Evolutionary conservation across 2,797 vertebrate species (phyloP).

Genomic region (Manis javanica): DNA sequence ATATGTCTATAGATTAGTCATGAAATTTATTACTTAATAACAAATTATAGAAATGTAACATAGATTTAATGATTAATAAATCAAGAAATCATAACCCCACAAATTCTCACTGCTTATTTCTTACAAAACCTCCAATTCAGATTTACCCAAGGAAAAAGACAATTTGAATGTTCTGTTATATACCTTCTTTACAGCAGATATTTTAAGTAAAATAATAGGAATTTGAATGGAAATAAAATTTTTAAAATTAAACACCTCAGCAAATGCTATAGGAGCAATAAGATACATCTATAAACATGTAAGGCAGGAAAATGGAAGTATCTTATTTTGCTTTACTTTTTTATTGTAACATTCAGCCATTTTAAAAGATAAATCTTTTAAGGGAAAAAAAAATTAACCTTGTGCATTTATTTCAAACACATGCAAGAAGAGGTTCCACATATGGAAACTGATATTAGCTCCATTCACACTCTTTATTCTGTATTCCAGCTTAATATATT

Average conservation of each 20-base stretch:
- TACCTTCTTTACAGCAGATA: not conserved
- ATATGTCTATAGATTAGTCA: conserved; percentile 48
- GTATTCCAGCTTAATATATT: not conserved
- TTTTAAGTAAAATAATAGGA: conserved; percentile 2
- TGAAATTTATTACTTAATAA: conserved; percentile 35
- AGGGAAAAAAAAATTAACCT: not conserved
- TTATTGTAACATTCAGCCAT: not conserved
- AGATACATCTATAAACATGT: conserved; percentile 19
- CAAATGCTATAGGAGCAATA: not conserved
- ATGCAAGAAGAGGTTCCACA: not conserved
- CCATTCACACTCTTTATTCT: not conserved
- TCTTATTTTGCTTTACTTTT: conserved; percentile 33
- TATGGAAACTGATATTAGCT: not conserved
- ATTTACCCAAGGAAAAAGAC: not conserved
- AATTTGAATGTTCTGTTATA: conserved; percentile 33
- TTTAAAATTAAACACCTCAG: not conserved
- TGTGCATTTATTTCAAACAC: not conserved
- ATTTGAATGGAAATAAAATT: conserved; percentile 36
- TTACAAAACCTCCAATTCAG: not conserved
- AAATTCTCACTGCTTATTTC: conserved; percentile 52
- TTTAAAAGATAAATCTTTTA: not conserved
- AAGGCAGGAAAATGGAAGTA: conserved; percentile 11
- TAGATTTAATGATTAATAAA: conserved; percentile 35
- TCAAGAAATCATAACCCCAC: conserved; percentile 26
- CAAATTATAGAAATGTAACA: conserved; percentile 1